Evolutionary conservation across 2,888 invertebrate species (phyloP), one percentile per base, ranked within the genome.

Genomic region (Branchipolynoe longqiensis): DNA sequence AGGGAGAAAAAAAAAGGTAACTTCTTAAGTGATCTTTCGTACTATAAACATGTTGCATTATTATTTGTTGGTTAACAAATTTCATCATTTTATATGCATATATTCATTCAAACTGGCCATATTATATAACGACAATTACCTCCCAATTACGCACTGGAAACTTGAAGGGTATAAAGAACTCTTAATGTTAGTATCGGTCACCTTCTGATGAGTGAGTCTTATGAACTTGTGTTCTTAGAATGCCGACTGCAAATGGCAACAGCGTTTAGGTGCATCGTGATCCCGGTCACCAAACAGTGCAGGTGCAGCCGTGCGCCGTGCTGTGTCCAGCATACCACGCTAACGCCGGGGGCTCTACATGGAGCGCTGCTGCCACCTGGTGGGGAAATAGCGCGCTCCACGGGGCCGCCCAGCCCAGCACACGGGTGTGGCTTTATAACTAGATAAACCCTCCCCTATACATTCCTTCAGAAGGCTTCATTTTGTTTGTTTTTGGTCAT

Each of bases 331-430:
- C n/a, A n/a, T n/a, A n/a, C n/a, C n/a, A n/a, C n/a, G n/a, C n/a
- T n/a, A n/a, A n/a, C n/a, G n/a, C n/a, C n/a, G n/a, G 62, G 62
- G 62, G 62, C 62, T 62, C 62, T n/a, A 62, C 62, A 62, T n/a
- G n/a, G n/a, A n/a, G n/a, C n/a, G n/a, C n/a, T n/a, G n/a, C n/a
- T n/a, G n/a, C n/a, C n/a, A n/a, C n/a, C n/a, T n/a, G n/a, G n/a
- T n/a, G n/a, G n/a, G n/a, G n/a, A n/a, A n/a, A n/a, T n/a, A n/a
- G n/a, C n/a, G n/a, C n/a, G n/a, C n/a, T n/a, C n/a, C n/a, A n/a
- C n/a, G n/a, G n/a, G n/a, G n/a, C n/a, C n/a, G n/a, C n/a, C n/a
- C n/a, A n/a, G n/a, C n/a, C n/a, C n/a, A n/a, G n/a, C n/a, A n/a
- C n/a, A n/a, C n/a, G n/a, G n/a, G 36, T 36, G 69, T 33, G 38